These are phyloP conservation scores for Bombus sylvicola DNA, from an alignment of 1,140 invertebrate genomes.

Conservation along the genomic window DNA sequence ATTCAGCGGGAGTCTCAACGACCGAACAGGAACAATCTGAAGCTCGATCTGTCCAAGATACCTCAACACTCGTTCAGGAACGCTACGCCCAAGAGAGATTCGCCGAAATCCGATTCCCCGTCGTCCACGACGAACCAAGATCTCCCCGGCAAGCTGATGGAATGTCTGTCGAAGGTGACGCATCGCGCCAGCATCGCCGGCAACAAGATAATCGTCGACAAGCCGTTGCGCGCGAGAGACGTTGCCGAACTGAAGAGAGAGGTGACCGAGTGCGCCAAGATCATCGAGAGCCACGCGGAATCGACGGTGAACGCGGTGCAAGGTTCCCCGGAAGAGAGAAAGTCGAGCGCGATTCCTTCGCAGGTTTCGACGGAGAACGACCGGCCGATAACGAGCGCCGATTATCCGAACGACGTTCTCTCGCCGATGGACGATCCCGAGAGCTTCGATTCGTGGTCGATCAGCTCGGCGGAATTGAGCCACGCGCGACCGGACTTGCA, in stretches of 20 bases:
- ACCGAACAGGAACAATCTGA: constrained; percentile 81
- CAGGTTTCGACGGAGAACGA: too few species aligned
- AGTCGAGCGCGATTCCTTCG: too few species aligned
- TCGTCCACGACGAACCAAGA: not conserved
- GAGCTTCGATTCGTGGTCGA: constrained; percentile 88
- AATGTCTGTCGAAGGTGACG: constrained; percentile 66
- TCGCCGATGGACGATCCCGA: constrained; percentile 86
- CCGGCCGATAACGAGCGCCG: not conserved
- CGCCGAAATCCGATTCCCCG: constrained; percentile 57
- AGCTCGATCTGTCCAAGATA: constrained; percentile 87
- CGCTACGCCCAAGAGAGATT: constrained; percentile 68
- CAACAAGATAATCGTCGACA: constrained; percentile 73
- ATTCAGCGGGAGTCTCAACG: constrained; percentile 30
- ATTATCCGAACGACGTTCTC: constrained; percentile 76
- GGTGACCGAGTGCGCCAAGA: constrained; percentile 30
- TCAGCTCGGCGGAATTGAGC: constrained; percentile 84
- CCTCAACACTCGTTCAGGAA: constrained; percentile 80
- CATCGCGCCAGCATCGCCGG: constrained; percentile 70
- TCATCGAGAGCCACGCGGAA: constrained; percentile 51
- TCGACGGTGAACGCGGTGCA: not conserved
- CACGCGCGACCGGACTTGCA: constrained; percentile 76
- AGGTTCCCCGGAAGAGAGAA: not conserved
- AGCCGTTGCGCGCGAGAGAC: constrained; percentile 65
- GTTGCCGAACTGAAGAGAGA: constrained; percentile 65
- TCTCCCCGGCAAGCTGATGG: constrained; percentile 48